phyloP scores from a whole-genome alignment of 2,888 invertebrate genomes.

The Mantis religiosa region DNA sequence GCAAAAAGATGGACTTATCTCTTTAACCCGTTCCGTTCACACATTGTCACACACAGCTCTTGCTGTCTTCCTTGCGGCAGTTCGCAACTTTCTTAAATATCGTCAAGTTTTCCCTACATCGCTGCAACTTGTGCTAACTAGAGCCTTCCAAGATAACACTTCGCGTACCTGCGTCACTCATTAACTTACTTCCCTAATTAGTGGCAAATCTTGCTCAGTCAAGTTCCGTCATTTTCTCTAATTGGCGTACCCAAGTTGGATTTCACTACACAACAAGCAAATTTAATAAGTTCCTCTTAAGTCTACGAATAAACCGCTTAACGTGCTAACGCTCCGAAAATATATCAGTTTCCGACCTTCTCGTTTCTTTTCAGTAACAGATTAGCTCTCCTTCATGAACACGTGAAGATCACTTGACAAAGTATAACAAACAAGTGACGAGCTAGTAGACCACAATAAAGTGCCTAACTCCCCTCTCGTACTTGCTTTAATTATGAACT shows the following conservation, averaged over 20 bases:
- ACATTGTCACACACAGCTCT: background rate
- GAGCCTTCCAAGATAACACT: background rate
- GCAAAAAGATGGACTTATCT: too few species aligned
- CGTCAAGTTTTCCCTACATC: background rate
- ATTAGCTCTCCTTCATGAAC: too few species aligned
- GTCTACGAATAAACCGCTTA: background rate
- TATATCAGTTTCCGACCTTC: too few species aligned
- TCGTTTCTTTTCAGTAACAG: too few species aligned
- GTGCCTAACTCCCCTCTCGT: too few species aligned
- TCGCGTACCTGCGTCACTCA: background rate
- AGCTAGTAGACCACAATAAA: too few species aligned
- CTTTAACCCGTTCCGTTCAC: background rate
- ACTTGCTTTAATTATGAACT: too few species aligned
- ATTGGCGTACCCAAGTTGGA: background rate
- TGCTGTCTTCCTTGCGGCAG: background rate
- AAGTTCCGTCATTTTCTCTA: background rate
- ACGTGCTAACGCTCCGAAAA: background rate
- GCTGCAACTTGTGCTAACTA: background rate
- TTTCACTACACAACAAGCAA: background rate
- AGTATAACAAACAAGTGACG: too few species aligned
- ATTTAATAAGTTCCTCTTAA: background rate
- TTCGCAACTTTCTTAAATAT: background rate
- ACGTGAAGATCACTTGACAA: too few species aligned
- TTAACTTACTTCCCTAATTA: background rate
- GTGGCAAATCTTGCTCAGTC: background rate